Conservation (phyloP, 1,140 invertebrate species). For the Drosophila santomea region DNA sequence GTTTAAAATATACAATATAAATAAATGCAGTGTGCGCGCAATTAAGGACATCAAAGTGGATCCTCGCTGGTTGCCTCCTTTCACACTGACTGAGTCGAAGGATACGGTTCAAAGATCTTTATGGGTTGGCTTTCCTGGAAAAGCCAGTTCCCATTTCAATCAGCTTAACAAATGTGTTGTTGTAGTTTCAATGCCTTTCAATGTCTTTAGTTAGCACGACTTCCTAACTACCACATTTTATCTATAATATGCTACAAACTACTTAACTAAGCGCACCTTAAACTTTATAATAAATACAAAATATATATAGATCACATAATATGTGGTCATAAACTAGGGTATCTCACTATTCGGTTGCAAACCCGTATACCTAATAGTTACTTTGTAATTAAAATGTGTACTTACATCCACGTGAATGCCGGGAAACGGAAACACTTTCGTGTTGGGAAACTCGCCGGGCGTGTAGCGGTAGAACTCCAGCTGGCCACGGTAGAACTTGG, state of each 20-base stretch:
- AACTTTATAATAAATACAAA: background rate
- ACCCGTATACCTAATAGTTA: background rate
- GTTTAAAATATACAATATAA: constrained; percentile 79
- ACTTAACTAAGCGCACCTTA: too few species aligned
- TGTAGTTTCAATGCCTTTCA: constrained; percentile 1
- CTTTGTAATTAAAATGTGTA: constrained; percentile 60
- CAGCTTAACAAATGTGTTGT: background rate
- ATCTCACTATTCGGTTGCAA: background rate
- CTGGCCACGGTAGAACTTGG: constrained; percentile 92
- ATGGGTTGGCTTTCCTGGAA: background rate
- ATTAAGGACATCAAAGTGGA: constrained; percentile 71
- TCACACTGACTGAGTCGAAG: background rate
- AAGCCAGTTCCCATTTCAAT: background rate
- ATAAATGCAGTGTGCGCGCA: constrained; percentile 76
- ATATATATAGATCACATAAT: background rate
- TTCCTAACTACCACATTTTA: too few species aligned
- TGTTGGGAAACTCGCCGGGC: constrained; percentile 88
- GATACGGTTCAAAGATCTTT: background rate
- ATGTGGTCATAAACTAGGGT: background rate
- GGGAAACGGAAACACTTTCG: constrained; percentile 89
- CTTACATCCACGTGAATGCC: constrained; percentile 92
- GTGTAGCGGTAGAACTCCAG: constrained; percentile 92
- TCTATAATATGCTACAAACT: too few species aligned
- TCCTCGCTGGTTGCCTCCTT: constrained; percentile 15
- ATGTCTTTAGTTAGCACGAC: too few species aligned